Evolutionary conservation across 2,113 vertebrate genomes (phyloP).

Genomic region (Spilogale gracilis): DNA sequence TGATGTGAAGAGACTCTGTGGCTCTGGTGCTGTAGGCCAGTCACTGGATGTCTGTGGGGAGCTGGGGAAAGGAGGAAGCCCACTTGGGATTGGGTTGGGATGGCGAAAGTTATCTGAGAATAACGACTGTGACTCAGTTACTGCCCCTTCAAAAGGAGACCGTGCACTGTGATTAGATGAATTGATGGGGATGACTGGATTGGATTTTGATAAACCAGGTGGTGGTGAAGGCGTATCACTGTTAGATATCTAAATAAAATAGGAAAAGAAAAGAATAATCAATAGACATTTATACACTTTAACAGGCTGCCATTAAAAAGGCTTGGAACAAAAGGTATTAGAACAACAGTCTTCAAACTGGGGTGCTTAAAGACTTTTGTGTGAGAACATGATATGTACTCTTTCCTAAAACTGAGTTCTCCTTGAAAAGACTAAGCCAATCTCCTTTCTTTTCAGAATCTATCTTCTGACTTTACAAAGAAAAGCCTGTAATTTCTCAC

Average conservation of each 20-base stretch:
- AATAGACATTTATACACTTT: constrained; percentile 40
- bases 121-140: constrained; percentile 98
- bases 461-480: background rate
- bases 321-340: constrained; percentile 47
- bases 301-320: constrained; percentile 58
- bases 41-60: constrained; percentile 95
- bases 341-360: constrained; percentile 14
- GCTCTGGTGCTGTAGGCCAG: constrained; percentile 99
- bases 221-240: constrained; percentile 98
- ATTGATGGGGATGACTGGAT: constrained; percentile 96
- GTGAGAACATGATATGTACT: background rate
- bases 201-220: constrained; percentile 96
- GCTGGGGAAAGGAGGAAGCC: constrained; percentile 96
- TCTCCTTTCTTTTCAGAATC: background rate
- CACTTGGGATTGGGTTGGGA: constrained; percentile 97
- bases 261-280: constrained; percentile 67
- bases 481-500: background rate
- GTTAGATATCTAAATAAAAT: constrained; percentile 91
- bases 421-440: constrained; percentile 39
- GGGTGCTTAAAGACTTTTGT: background rate
- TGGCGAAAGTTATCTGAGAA: constrained; percentile 99
- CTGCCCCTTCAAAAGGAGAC: constrained; percentile 97
- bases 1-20: constrained; percentile 99
- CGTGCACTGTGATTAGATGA: constrained; percentile 96
- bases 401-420: constrained; percentile 16